These are phyloP conservation scores for Monopterus albus DNA, from an alignment of 2,113 vertebrate species.

Conservation along the genomic window DNA sequence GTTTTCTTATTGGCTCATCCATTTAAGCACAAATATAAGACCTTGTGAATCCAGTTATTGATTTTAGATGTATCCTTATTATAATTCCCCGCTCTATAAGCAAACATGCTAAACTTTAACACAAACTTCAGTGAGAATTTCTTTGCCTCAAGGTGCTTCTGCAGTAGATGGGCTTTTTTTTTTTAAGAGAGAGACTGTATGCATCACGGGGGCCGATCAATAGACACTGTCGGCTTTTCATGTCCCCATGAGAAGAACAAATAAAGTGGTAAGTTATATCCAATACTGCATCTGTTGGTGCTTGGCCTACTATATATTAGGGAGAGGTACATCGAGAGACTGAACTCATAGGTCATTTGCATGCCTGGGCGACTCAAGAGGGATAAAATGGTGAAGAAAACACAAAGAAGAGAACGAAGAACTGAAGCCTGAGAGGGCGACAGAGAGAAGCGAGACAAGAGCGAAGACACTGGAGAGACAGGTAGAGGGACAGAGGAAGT, in stretches of 20 bases:
- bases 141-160: conserved; percentile 52
- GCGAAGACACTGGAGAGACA: conserved; percentile 49
- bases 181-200: conserved; percentile 41
- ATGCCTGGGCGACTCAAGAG: conserved; percentile 83
- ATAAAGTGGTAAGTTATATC: conserved; percentile 61
- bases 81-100: not conserved
- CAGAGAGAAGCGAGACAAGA: conserved; percentile 60
- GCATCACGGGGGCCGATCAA: conserved; percentile 60
- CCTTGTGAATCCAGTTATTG: not conserved
- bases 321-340: conserved; percentile 69
- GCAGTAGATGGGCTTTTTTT: conserved; percentile 30
- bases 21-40: conserved; percentile 5
- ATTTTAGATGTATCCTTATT: not conserved
- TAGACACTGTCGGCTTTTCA: conserved; percentile 60
- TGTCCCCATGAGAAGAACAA: conserved; percentile 62
- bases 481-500: conserved; percentile 40
- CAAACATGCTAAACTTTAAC: conserved; percentile 36
- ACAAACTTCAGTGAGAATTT: conserved; percentile 47
- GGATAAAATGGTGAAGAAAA: conserved; percentile 74
- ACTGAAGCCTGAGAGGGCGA: conserved; percentile 66
- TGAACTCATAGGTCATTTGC: conserved; percentile 78
- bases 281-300: conserved; percentile 60
- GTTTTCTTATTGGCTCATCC: not conserved
- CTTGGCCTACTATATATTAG: conserved; percentile 49
- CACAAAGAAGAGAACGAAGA: conserved; percentile 79